Base-by-base conservation (phyloP, 2,888 invertebrate genomes). In the Aleiodes leptofemur region DNA sequence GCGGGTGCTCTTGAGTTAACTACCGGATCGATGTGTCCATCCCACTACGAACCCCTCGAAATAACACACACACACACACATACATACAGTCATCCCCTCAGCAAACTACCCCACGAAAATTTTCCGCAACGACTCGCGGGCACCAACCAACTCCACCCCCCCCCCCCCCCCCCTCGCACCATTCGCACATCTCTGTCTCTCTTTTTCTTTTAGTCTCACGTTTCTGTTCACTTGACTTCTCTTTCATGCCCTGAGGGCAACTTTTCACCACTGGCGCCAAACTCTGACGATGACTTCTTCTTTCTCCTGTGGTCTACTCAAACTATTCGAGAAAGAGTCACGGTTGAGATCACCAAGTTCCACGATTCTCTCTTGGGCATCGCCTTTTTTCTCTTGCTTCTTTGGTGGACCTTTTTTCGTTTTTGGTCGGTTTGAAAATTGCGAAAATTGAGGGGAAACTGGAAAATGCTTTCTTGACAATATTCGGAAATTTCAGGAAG, bases 1-100 rank as follows among this genome's bases (percentile, higher is more conserved):
- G 61, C 31, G 88, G 86, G 89, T 81, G 85, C 86, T 83, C 83
- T 88, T 78, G 83, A 85, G 86, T 88, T 88, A 88, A 89, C 88
- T 87, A 85, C 86, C 85, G 85, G 88, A 88, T 89, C 88, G 87
- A 88, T 88, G 88, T 43, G 43, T 43, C 43, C 43, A 43, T 87
- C 82, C 83, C 81, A 85, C 86, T 85, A 84, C 82, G 80, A 73
- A 76, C 23, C 78, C 78, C 79, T 77, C 77, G 71, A 74, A 78
- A 77, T 77, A 78, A 68, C 76, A 69, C 70, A 34, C 50, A 66
- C 38, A 48, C 70, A 69, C 64, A 48, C 70, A 69, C 64, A 57
- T 56, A 53, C 13, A 31, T 16, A 31, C 4, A 64, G 23, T 48
- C 64, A 43, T 43, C 64, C 48, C 43, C 13, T 64, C 43, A 43